Base-by-base conservation (phyloP, 2,797 vertebrate species). In the Argentina silus region DNA sequence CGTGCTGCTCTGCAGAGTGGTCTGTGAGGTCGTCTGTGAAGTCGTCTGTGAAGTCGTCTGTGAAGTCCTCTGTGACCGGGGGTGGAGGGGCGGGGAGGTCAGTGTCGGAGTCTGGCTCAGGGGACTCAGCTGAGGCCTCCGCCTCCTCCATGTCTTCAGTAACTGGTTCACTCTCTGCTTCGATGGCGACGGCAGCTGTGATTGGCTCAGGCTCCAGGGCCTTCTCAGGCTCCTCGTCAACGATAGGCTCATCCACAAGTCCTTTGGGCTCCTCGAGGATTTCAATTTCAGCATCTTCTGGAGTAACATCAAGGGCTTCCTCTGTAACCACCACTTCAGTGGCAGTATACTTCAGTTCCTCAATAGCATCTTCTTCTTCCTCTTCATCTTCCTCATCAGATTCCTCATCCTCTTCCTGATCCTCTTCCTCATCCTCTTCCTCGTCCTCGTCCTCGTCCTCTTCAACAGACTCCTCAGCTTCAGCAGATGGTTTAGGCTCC, bases 61-160 rank as follows among this genome's bases (percentile, higher is more conserved):
- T 42, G 44, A 72, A 27, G 43, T 73, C 21, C 8, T 73, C 71
- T 19, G 71, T 17, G 63, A 56, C 62, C 7, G 71, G 48, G 43
- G 21, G 43, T n/a, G 63, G 71, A 69, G 50, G 21, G 42, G 27
- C 53, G 15, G n/a, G 12, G 9, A 45, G 21, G 15, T 77, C 47
- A 7, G 14, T 36, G 51, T 78, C 42, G 56, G 51, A 64, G 71
- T 76, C 67, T 45, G 56, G 53, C 53, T 43, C 72, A 36, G 44
- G 17, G 12, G 15, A 47, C 15, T 36, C 15, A 42, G 50, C 55
- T 59, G 71, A 36, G 11, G 44, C 8, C 15, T 74, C 45, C 36
- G 73, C 69, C 19, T 73, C 69, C n/a, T 72, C 43, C 3, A 48
- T 50, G 63, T 44, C 47, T 27, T 50, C 64, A 27, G 21, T 5